phyloP scores from a whole-genome alignment of 2,113 vertebrate species.

The Nymphicus hollandicus region DNA sequence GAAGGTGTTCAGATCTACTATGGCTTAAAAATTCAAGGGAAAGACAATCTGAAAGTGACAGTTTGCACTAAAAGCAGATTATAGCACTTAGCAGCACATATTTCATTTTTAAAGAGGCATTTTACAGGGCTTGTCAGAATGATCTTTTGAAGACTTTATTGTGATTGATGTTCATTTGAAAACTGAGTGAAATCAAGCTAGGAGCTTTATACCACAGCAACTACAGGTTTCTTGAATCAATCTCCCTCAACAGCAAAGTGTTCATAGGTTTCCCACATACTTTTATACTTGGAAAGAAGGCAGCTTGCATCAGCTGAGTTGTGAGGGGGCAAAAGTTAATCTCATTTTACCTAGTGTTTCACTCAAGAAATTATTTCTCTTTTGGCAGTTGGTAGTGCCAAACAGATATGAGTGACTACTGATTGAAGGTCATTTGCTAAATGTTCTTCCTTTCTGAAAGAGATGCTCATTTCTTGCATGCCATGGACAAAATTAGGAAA shows the following conservation, averaged over 20 bases:
- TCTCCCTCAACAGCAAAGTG: background rate
- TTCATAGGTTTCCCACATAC: background rate
- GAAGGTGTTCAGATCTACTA: background rate
- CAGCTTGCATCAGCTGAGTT: background rate
- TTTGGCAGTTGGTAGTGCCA: background rate
- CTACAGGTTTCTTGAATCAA: background rate
- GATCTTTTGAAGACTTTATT: background rate
- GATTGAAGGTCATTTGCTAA: background rate
- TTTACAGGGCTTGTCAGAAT: background rate
- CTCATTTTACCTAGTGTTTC: constrained; percentile 17
- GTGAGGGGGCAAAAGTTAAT: constrained; percentile 27
- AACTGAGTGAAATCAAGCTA: background rate
- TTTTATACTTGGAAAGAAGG: background rate
- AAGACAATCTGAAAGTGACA: background rate
- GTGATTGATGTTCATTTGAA: background rate
- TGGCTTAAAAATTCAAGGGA: background rate
- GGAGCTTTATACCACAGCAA: background rate
- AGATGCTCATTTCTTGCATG: background rate
- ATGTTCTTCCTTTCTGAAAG: background rate
- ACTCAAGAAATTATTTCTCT: constrained; percentile 47
- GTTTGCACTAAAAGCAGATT: background rate
- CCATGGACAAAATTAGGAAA: background rate
- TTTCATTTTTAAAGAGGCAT: background rate
- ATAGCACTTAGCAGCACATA: background rate
- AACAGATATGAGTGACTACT: background rate